Conservation (phyloP, 92 coral and sea anemone genomes). For the Phenganax marumi region DNA sequence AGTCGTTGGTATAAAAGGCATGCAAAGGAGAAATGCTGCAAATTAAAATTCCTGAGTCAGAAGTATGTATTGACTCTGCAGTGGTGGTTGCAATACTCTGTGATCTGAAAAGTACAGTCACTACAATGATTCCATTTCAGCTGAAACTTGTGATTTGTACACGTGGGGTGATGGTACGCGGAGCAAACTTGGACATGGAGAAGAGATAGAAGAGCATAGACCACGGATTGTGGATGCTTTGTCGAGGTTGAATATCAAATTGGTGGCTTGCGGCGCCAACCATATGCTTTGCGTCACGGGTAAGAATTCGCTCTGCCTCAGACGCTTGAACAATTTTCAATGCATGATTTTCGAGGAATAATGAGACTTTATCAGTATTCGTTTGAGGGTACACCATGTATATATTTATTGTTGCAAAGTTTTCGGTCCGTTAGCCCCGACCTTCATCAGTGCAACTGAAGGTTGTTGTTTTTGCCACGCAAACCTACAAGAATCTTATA, state of each 20-base stretch:
- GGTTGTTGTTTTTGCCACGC: too few species aligned
- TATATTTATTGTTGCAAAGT: too few species aligned
- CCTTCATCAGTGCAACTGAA: too few species aligned
- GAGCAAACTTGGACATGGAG: conserved; percentile 98
- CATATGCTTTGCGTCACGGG: conserved; percentile 81
- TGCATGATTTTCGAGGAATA: not conserved
- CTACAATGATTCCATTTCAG: not conserved
- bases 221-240: conserved; percentile 89
- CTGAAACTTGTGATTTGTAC: conserved; percentile 81
- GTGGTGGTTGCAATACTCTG: too few species aligned
- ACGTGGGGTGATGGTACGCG: conserved; percentile 96
- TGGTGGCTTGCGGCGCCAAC: conserved; percentile 74
- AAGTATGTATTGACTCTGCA: too few species aligned
- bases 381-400: too few species aligned
- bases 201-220: conserved; percentile 76
- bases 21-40: too few species aligned
- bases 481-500: too few species aligned
- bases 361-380: not conserved
- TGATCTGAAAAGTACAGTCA: not conserved
- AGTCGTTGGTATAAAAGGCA: too few species aligned
- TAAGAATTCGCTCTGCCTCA: conserved; percentile 24
- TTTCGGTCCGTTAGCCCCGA: too few species aligned
- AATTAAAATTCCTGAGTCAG: too few species aligned
- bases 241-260: conserved; percentile 64
- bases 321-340: not conserved